Percentiles rank a stretch among this genome's conserved stretches.
phyloP scores from a whole-genome alignment of 2,888 invertebrate genomes.

The Diplazon laetatorius region DNA sequence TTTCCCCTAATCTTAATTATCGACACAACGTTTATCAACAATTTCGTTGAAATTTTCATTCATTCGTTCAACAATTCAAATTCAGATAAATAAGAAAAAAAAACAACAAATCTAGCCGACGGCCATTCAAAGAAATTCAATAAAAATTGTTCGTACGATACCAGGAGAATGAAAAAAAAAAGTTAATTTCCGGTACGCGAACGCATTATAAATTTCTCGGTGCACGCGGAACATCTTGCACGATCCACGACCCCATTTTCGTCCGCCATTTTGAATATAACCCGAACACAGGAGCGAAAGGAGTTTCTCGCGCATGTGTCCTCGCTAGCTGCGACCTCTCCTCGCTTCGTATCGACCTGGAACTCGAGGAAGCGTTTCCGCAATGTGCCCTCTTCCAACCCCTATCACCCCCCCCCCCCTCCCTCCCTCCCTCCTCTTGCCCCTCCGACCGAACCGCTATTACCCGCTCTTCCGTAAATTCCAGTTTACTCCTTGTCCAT shows the following conservation, averaged over 20 bases:
- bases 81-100: too few relatives aligned
- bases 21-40: too few relatives aligned
- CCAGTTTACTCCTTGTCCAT: constrained; percentile 47
- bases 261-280: constrained; percentile 79
- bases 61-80: too few relatives aligned
- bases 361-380: constrained; percentile 65
- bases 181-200: too few relatives aligned
- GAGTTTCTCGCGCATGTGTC: constrained; percentile 75
- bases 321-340: constrained; percentile 62
- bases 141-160: too few relatives aligned
- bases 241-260: constrained; percentile 38
- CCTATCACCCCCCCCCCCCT: too few relatives aligned
- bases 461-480: constrained; percentile 26
- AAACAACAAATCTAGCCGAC: too few relatives aligned
- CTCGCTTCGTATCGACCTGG: constrained; percentile 76
- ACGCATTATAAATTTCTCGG: constrained; percentile 15
- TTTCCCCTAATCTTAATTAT: too few relatives aligned
- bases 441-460: neutral
- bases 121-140: too few relatives aligned
- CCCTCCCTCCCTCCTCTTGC: neutral
- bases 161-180: too few relatives aligned
- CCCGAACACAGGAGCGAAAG: constrained; percentile 70
- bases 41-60: too few relatives aligned
- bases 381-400: too few relatives aligned
- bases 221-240: constrained; percentile 9